These are phyloP conservation scores for Chelon labrosus DNA, from an alignment of 2,797 vertebrate species.

Conservation along the genomic window DNA sequence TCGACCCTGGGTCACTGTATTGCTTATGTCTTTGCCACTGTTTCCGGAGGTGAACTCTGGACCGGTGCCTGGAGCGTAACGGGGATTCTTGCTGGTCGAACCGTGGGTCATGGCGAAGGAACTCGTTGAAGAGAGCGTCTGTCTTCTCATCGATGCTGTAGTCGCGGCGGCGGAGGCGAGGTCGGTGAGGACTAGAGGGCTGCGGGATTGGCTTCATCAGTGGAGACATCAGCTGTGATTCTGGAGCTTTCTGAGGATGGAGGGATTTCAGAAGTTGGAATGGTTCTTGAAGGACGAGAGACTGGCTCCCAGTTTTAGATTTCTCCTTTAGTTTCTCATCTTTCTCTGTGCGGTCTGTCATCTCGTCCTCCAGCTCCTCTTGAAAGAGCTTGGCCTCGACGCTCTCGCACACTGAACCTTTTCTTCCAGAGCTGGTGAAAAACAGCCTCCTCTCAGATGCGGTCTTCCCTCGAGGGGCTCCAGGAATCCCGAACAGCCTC, in stretches of 20 bases:
- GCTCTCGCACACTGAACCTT: slow-evolving; percentile 92
- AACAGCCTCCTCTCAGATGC: slow-evolving; percentile 90
- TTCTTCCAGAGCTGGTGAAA: slow-evolving; percentile 90
- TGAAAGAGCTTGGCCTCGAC: slow-evolving; percentile 85
- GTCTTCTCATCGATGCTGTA: slow-evolving; percentile 99
- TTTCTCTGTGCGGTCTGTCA: slow-evolving; percentile 49
- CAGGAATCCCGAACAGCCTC: slow-evolving; percentile 81
- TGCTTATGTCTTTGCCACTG: slow-evolving; percentile 97
- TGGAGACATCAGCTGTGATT: slow-evolving; percentile 59
- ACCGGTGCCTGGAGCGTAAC: slow-evolving; percentile 87
- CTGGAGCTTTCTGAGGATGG: slow-evolving; percentile 61
- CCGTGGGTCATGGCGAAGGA: slow-evolving; percentile 94
- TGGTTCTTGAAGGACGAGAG: slow-evolving; percentile 59
- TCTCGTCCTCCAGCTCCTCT: slow-evolving; percentile 85
- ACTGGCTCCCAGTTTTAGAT: slow-evolving; percentile 31
- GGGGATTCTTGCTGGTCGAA: slow-evolving; percentile 92
- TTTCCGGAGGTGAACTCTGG: slow-evolving; percentile 92
- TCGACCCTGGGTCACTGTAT: slow-evolving; percentile 94
- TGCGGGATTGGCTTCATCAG: slow-evolving; percentile 67
- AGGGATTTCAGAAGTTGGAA: slow-evolving; percentile 54
- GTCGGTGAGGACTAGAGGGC: slow-evolving; percentile 71
- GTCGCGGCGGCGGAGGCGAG: slow-evolving; percentile 89
- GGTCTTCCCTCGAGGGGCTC: slow-evolving; percentile 84
- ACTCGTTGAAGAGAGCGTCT: slow-evolving; percentile 95
- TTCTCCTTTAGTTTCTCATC: slow-evolving; percentile 47